Conservation (phyloP, 2,888 invertebrate species). For the Papilio elwesi region DNA sequence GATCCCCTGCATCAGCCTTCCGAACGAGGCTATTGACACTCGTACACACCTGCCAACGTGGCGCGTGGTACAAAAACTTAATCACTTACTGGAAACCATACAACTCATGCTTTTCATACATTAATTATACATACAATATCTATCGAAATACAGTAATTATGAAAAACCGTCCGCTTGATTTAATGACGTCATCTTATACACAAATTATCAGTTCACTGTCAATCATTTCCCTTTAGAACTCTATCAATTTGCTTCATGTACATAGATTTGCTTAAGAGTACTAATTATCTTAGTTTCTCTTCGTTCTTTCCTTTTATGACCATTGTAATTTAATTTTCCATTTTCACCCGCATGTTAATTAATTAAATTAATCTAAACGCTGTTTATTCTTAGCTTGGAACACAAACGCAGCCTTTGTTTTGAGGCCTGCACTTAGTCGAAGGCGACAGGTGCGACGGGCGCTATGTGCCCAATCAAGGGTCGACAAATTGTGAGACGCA, state of each 20-base stretch:
- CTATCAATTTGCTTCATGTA: no score
- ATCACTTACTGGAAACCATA: constrained; percentile 15
- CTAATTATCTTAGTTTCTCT: no score
- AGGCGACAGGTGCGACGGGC: constrained; percentile 70
- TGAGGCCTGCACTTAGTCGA: constrained; percentile 68
- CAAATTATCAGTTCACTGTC: no score
- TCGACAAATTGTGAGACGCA: constrained; percentile 67
- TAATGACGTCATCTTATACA: no score
- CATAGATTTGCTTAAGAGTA: no score
- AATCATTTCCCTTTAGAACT: no score
- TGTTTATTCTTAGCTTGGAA: constrained; percentile 43
- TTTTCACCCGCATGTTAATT: neutral
- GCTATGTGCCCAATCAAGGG: constrained; percentile 73
- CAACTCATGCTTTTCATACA: no score
- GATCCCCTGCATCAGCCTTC: constrained; percentile 76
- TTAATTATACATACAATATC: no score
- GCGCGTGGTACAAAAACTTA: constrained; percentile 49
- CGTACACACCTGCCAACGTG: constrained; percentile 73
- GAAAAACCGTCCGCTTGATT: no score
- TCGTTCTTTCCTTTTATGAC: no score
- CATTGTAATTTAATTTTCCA: no score
- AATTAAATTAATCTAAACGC: constrained; percentile 12
- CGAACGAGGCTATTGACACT: constrained; percentile 76
- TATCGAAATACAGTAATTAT: no score
- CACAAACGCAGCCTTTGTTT: constrained; percentile 65